A percentile compares a stretch with the other conserved stretches of the same genome.
phyloP scores from a whole-genome alignment of 2,113 vertebrate species.

The Mobula hypostoma region DNA sequence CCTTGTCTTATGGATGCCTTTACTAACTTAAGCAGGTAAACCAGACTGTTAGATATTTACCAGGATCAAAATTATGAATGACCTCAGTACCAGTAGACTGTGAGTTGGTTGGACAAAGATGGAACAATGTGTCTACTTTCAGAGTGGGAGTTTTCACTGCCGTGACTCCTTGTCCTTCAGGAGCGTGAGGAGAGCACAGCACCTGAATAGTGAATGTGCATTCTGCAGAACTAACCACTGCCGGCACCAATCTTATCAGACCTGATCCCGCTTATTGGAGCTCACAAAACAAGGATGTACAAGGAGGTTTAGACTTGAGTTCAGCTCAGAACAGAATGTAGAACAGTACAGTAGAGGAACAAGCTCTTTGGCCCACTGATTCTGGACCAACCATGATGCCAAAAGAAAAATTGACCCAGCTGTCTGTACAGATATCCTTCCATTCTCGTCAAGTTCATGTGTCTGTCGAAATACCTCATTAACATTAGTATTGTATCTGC shows the following conservation, averaged over 20 bases:
- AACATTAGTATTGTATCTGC: too few relatives aligned
- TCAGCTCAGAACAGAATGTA: neutral
- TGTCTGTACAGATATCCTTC: too few relatives aligned
- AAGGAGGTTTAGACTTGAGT: neutral
- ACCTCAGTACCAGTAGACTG: neutral
- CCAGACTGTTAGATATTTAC: neutral
- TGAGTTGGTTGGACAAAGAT: neutral
- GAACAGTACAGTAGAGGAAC: too few relatives aligned
- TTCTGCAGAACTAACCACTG: neutral
- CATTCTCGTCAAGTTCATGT: too few relatives aligned
- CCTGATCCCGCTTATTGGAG: neutral
- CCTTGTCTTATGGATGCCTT: too few relatives aligned
- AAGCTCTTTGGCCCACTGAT: too few relatives aligned
- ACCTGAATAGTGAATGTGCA: neutral
- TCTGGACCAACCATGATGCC: too few relatives aligned
- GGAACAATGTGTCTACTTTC: neutral
- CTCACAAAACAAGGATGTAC: neutral
- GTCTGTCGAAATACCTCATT: too few relatives aligned
- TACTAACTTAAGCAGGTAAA: neutral
- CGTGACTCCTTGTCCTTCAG: neutral
- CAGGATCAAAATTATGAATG: neutral
- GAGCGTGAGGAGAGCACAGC: neutral
- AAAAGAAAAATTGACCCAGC: too few relatives aligned
- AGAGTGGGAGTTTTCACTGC: too few relatives aligned
- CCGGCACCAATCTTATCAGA: neutral